phyloP scores from a whole-genome alignment of 2,888 invertebrate species.

The Eupithecia subumbrata region DNA sequence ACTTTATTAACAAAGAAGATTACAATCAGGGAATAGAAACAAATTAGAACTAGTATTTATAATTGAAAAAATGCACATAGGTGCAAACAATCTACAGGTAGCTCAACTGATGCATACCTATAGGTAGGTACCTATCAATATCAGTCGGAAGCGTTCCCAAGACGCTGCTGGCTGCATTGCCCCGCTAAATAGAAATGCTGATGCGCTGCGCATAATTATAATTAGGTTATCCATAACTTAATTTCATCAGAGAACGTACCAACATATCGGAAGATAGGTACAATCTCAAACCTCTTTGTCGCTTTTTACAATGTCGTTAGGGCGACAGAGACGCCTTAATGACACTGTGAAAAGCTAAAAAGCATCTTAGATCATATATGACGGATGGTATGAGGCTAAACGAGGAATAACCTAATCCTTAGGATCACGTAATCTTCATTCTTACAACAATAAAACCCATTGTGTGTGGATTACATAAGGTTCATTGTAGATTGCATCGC shows the following conservation, averaged over 20 bases:
- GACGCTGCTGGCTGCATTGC: no score
- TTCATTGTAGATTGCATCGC: constrained; percentile 39
- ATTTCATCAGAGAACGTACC: background rate
- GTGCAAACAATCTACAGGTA: no score
- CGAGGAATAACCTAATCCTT: background rate
- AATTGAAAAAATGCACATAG: no score
- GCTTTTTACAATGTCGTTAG: no score
- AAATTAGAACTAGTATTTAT: no score
- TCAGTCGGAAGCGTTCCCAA: no score
- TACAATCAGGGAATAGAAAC: no score
- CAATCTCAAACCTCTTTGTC: background rate
- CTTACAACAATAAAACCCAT: constrained; percentile 42
- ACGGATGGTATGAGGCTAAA: background rate
- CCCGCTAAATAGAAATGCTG: no score
- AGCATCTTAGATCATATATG: background rate
- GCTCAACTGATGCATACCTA: no score
- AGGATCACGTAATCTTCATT: constrained; percentile 8
- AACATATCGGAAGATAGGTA: background rate
- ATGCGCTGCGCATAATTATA: no score
- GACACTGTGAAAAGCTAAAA: background rate
- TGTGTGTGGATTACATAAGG: constrained; percentile 50
- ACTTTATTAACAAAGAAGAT: no score
- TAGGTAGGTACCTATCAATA: no score
- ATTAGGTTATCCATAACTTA: background rate
- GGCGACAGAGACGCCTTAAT: background rate